Evolutionary conservation across 1,140 invertebrate genomes (phyloP), one percentile per base, ranked within the genome.

Genomic region (Dryas iulia): DNA sequence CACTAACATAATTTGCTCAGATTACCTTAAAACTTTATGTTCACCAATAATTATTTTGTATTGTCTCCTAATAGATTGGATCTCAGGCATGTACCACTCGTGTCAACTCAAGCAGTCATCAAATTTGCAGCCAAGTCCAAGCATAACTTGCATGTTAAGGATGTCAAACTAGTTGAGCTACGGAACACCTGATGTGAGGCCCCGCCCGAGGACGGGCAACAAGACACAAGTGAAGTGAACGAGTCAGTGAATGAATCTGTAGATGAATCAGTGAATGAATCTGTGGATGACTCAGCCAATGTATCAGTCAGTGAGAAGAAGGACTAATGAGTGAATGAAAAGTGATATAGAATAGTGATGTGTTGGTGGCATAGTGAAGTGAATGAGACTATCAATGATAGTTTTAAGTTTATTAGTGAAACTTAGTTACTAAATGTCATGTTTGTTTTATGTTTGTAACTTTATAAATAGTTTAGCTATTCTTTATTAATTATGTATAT

Each of bases 91-190:
- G 95, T 96, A 4, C 94, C 95, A 8, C 94, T 96, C 74, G 95
- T 97, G 6, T 95, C 95, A 4, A 95, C 95, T 3, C 94, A 96
- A 67, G 95, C 96, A 4, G 93, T 97, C 1, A 96, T 96, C 75
- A 96, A 96, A 73, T 97, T 96, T 74, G 96, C 96, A 1, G 95
- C 95, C 66, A 95, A 95, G 76, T 95, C 95, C 66, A 94, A 95
- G 74, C 94, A 95, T 77, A 94, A 96, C 84, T 83, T 96, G 39
- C 95, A 96, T 76, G 95, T 96, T 10, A 94, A 94, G 67, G 95
- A 96, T 66, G 95, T 96, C 4, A 96, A 96, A 78, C 77, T 96
- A 62, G 95, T 96, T 1, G 95, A 95, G 79, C 77, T 89, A 33
- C 78, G 93, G 80, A 89, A 91, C 71, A 90, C 89, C 77, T 91